phyloP scores from a whole-genome alignment of 2,113 vertebrate genomes.

The Cephalopterus ornatus region DNA sequence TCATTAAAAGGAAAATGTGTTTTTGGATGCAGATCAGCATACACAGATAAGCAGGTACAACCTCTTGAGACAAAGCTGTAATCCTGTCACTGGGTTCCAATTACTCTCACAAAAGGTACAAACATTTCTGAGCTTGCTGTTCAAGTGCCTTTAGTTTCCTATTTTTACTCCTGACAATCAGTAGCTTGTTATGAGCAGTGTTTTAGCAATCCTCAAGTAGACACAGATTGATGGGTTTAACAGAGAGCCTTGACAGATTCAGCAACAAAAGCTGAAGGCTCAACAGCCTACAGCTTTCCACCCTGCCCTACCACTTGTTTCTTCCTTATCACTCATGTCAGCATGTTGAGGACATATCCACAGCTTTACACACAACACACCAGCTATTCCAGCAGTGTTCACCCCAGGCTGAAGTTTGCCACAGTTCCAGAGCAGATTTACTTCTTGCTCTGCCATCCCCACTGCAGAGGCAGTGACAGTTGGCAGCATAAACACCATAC shows the following conservation, averaged over 20 bases:
- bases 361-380: background rate
- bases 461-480: background rate
- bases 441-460: background rate
- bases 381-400: background rate
- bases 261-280: background rate
- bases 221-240: background rate
- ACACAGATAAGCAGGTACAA: background rate
- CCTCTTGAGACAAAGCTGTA: background rate
- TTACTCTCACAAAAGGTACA: background rate
- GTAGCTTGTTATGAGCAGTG: background rate
- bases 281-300: background rate
- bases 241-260: background rate
- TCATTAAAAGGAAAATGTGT: background rate
- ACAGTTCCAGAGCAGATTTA: background rate
- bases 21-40: background rate
- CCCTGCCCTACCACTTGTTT: background rate
- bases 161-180: background rate
- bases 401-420: background rate
- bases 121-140: background rate
- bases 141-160: background rate
- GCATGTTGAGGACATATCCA: background rate
- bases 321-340: background rate
- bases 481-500: background rate
- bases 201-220: background rate
- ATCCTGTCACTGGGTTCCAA: background rate